phyloP scores from a whole-genome alignment of 2,888 invertebrate genomes.

The Myopa tessellatipennis region DNA sequence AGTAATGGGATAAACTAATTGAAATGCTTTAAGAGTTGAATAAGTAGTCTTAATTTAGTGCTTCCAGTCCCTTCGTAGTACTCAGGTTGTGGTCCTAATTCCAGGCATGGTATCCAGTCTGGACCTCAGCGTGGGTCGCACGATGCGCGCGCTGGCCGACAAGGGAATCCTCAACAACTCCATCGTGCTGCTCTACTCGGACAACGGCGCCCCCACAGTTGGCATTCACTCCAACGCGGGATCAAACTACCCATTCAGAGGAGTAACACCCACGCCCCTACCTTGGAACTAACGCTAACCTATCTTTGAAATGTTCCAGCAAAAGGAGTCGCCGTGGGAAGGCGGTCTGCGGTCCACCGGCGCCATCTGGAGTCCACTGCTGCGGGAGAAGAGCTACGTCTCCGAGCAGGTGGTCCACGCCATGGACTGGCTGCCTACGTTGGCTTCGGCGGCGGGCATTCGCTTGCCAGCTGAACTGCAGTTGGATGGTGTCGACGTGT shows the following conservation, averaged over 20 bases:
- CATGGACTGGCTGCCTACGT: constrained; percentile 87
- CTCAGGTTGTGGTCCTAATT: constrained; percentile 54
- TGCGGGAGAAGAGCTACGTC: constrained; percentile 71
- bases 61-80: background rate
- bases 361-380: constrained; percentile 78
- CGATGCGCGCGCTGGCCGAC: constrained; percentile 76
- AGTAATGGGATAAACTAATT: too few relatives aligned
- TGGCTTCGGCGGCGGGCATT: constrained; percentile 66
- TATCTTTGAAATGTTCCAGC: constrained; percentile 61
- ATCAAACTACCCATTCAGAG: constrained; percentile 84
- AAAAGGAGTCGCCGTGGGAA: constrained; percentile 86
- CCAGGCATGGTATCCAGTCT: constrained; percentile 86
- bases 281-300: background rate
- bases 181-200: constrained; percentile 86
- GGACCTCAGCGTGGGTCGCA: constrained; percentile 85
- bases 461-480: constrained; percentile 57
- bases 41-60: background rate
- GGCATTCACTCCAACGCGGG: constrained; percentile 80
- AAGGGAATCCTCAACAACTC: constrained; percentile 83
- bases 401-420: constrained; percentile 80
- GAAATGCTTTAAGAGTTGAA: too few relatives aligned
- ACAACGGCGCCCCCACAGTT: constrained; percentile 86
- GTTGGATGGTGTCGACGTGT: constrained; percentile 77
- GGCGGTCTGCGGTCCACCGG: constrained; percentile 84
- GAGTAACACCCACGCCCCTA: constrained; percentile 69